A percentile compares a stretch with the other conserved stretches of the same genome.
Evolutionary conservation across 2,888 invertebrate genomes (phyloP).

Genomic region (Ptilodon capucinus): DNA sequence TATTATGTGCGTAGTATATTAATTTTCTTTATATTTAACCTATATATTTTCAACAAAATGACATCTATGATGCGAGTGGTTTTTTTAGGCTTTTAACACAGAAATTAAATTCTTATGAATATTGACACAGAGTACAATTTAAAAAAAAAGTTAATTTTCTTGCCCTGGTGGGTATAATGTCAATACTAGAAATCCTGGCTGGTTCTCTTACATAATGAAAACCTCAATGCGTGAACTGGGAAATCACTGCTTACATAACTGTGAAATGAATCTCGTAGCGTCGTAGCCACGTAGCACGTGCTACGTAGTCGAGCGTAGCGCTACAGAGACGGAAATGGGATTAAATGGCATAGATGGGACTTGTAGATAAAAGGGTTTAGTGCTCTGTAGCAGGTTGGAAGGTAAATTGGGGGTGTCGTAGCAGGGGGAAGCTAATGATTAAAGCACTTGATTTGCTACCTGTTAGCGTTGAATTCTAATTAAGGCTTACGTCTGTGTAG

Average conservation of each 20-base stretch:
- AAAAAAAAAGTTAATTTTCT: too few species aligned
- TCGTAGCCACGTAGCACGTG: constrained; percentile 32
- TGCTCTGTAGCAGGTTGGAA: background rate
- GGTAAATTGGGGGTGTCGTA: constrained; percentile 4
- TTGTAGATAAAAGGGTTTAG: constrained; percentile 16
- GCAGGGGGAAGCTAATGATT: constrained; percentile 10
- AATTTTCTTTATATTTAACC: too few species aligned
- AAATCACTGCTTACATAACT: background rate
- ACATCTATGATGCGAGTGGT: too few species aligned
- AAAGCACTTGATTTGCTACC: constrained; percentile 19
- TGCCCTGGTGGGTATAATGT: too few species aligned
- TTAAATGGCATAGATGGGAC: constrained; percentile 15
- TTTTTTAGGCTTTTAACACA: too few species aligned
- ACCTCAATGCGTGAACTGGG: background rate
- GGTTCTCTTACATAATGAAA: background rate
- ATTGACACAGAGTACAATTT: too few species aligned
- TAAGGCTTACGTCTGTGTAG: constrained; percentile 15
- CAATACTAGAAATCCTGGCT: background rate
- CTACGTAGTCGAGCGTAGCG: constrained; percentile 35
- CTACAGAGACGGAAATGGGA: constrained; percentile 15
- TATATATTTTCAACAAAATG: too few species aligned
- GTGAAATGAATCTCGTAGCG: constrained; percentile 19
- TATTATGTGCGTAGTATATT: too few species aligned
- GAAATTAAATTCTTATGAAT: too few species aligned
- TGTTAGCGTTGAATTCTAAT: constrained; percentile 21